Conservation (phyloP, 2,797 vertebrate species). For the Diplodus puntazzo region DNA sequence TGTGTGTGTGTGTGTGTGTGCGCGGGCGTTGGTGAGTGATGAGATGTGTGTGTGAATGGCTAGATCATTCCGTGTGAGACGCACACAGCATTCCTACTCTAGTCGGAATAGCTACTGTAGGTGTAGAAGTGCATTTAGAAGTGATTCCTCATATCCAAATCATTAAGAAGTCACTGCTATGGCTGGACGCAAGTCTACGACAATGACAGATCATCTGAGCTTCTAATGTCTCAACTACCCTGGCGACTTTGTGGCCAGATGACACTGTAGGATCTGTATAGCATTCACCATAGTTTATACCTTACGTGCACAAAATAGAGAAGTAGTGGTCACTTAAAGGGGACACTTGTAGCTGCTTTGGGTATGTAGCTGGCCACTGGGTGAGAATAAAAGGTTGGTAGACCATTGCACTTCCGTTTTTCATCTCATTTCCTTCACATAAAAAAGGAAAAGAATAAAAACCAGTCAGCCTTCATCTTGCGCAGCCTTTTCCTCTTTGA, state of each 20-base stretch:
- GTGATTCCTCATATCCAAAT: slow-evolving; percentile 77
- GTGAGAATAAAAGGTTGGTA: slow-evolving; percentile 79
- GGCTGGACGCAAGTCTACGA: slow-evolving; percentile 71
- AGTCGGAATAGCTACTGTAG: slow-evolving; percentile 78
- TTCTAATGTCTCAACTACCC: slow-evolving; percentile 74
- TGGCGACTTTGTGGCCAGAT: slow-evolving; percentile 68
- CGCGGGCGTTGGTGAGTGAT: slow-evolving; percentile 37
- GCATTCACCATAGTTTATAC: slow-evolving; percentile 82
- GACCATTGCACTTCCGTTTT: slow-evolving; percentile 83
- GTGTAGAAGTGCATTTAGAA: slow-evolving; percentile 82
- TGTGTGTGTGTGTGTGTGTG: slow-evolving; percentile 12
- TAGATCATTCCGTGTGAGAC: slow-evolving; percentile 80
- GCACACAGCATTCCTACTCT: slow-evolving; percentile 80
- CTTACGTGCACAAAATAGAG: slow-evolving; percentile 83
- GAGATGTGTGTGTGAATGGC: slow-evolving; percentile 70
- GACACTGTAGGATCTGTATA: slow-evolving; percentile 78
- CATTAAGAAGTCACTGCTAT: slow-evolving; percentile 66
- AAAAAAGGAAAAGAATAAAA: slow-evolving; percentile 64
- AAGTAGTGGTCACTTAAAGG: slow-evolving; percentile 80
- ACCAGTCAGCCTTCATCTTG: slow-evolving; percentile 80
- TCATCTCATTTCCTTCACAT: slow-evolving; percentile 86
- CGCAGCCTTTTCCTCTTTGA: slow-evolving; percentile 81
- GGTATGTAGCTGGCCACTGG: slow-evolving; percentile 86
- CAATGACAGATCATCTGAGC: slow-evolving; percentile 80
- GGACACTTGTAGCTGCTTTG: slow-evolving; percentile 84